Percentiles rank a stretch among this genome's conserved stretches.
phyloP scores from a whole-genome alignment of 2,888 invertebrate genomes.

The Mayetiola destructor region DNA sequence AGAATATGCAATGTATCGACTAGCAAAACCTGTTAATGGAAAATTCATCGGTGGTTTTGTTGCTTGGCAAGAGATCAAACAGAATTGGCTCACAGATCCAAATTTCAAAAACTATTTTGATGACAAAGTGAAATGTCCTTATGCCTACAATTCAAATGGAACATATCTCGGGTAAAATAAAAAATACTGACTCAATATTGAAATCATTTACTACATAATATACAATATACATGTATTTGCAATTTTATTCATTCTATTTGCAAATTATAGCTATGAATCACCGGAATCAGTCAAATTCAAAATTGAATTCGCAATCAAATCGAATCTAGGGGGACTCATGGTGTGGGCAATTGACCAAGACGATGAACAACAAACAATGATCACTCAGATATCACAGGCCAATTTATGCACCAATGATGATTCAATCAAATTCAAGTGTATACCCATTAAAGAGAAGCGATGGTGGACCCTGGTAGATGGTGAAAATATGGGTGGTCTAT shows the following conservation, averaged over 20 bases:
- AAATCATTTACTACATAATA: too few species aligned
- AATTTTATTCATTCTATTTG: background rate
- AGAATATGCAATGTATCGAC: background rate
- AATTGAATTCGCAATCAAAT: conserved; percentile 4
- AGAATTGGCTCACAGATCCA: background rate
- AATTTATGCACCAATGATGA: conserved; percentile 3
- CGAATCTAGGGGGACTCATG: conserved; percentile 5
- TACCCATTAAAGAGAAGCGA: background rate
- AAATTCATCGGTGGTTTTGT: background rate
- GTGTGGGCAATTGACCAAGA: conserved; percentile 12
- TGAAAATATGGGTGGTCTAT: background rate
- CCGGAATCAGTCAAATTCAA: background rate
- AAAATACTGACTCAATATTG: too few species aligned
- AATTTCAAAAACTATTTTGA: background rate
- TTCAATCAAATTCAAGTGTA: conserved; percentile 1
- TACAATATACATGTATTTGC: background rate
- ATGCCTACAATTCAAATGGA: background rate
- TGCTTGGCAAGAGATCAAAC: background rate
- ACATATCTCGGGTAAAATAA: background rate
- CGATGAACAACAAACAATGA: background rate
- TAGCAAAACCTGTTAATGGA: background rate
- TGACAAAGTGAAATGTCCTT: background rate
- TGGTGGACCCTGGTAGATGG: conserved; percentile 4
- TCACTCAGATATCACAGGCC: background rate
- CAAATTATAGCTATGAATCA: background rate